phyloP scores from a whole-genome alignment of 1,140 invertebrate species.

The Drosophila navojoa region DNA sequence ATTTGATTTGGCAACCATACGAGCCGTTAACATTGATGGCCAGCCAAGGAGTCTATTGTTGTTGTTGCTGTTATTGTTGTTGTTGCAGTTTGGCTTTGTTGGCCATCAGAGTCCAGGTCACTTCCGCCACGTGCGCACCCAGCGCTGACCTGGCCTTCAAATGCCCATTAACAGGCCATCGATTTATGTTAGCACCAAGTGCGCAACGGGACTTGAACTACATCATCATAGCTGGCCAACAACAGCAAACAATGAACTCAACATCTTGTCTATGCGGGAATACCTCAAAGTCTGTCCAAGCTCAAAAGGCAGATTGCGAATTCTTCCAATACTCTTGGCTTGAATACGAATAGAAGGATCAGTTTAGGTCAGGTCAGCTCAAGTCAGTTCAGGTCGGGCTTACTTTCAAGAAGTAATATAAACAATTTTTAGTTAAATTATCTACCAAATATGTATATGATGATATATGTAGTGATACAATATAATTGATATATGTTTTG shows the following conservation, averaged over 20 bases:
- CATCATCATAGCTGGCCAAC: slow-evolving; percentile 48
- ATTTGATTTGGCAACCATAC: slow-evolving; percentile 68
- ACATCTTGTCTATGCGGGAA: not conserved
- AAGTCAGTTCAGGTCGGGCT: too few species aligned
- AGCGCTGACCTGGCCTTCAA: slow-evolving; percentile 66
- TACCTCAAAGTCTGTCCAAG: too few species aligned
- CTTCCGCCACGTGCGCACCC: slow-evolving; percentile 61
- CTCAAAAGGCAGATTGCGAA: too few species aligned
- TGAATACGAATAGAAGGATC: too few species aligned
- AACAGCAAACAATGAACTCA: slow-evolving; percentile 1
- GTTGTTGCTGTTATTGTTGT: not conserved
- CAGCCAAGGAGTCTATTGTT: slow-evolving; percentile 8
- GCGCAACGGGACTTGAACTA: slow-evolving; percentile 44
- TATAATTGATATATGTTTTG: too few species aligned
- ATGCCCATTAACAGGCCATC: slow-evolving; percentile 71
- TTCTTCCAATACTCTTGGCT: too few species aligned
- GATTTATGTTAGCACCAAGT: slow-evolving; percentile 60
- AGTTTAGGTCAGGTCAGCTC: too few species aligned
- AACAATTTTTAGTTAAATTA: too few species aligned
- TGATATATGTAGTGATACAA: too few species aligned
- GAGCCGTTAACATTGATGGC: slow-evolving; percentile 75
- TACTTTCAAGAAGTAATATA: too few species aligned
- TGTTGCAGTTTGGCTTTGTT: slow-evolving; percentile 17
- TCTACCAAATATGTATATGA: too few species aligned
- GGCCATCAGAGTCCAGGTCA: slow-evolving; percentile 61